A percentile compares a stretch with the other conserved stretches of the same genome.
Conservation (phyloP, 2,113 vertebrate genomes). For the Emydocephalus ijimae region DNA sequence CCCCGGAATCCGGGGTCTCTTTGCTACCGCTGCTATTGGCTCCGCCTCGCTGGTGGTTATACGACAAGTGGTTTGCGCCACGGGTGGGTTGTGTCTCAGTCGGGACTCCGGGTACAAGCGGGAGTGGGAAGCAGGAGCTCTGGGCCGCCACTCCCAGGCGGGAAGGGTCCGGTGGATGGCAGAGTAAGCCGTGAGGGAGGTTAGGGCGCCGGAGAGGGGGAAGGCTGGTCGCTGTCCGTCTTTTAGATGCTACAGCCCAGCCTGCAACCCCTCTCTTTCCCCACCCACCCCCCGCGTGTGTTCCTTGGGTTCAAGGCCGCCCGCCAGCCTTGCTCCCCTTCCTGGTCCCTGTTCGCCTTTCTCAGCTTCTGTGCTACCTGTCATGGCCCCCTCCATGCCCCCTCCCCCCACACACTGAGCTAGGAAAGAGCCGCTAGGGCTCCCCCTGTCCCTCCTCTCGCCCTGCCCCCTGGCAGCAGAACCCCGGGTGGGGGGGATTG, state of each 20-base stretch:
- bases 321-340: fast-evolving
- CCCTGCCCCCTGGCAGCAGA: not conserved
- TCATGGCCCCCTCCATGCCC: not conserved
- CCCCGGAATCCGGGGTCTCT: not conserved
- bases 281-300: too few relatives aligned
- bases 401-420: not conserved
- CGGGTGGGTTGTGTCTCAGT: not conserved
- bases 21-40: not conserved
- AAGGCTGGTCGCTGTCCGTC: not conserved
- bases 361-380: not conserved
- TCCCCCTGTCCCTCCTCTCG: too few relatives aligned
- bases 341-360: not conserved
- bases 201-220: not conserved
- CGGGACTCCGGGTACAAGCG: not conserved
- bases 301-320: fast-evolving
- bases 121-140: not conserved
- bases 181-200: not conserved
- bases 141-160: not conserved
- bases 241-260: not conserved
- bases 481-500: too few relatives aligned
- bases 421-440: not conserved
- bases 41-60: not conserved
- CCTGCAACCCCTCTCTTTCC: not conserved
- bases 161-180: fast-evolving
- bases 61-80: not conserved